Conservation (phyloP, 2,113 vertebrate genomes). For the Archocentrus centrarchus region DNA sequence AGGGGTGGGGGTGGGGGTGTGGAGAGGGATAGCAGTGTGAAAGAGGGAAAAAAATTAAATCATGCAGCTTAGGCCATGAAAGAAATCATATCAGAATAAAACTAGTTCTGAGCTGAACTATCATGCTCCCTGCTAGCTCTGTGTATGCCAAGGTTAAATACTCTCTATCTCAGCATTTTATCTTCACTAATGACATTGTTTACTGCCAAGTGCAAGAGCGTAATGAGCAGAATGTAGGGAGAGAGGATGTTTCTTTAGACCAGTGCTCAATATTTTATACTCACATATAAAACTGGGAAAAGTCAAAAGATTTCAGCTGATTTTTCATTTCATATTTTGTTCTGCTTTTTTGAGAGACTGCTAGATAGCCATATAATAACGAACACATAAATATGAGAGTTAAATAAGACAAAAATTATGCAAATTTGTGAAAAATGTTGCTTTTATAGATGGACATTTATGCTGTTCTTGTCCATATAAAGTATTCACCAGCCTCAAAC, state of each 20-base stretch:
- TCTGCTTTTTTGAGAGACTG: background rate
- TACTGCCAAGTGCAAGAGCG: constrained; percentile 33
- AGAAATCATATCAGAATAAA: constrained; percentile 12
- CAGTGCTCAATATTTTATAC: constrained; percentile 3
- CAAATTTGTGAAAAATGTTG: background rate
- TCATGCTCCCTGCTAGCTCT: background rate
- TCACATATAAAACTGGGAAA: background rate
- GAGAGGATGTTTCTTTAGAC: background rate
- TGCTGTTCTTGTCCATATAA: too few relatives aligned
- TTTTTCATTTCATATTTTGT: background rate
- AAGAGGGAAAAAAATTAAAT: constrained; percentile 21
- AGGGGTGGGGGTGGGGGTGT: background rate
- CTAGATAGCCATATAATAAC: background rate
- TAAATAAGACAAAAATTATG: background rate
- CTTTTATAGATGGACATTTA: background rate
- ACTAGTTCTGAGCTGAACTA: constrained; percentile 10
- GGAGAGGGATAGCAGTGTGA: background rate
- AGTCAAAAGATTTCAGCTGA: constrained; percentile 9
- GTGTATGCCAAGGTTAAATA: constrained; percentile 25
- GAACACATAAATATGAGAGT: background rate
- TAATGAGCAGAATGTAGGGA: constrained; percentile 33
- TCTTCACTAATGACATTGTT: constrained; percentile 48
- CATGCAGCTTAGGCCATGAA: constrained; percentile 1
- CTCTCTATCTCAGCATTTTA: constrained; percentile 40
- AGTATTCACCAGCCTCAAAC: background rate